Evolutionary conservation across 2,113 vertebrate genomes (phyloP).

Genomic region (Oreochromis spilurus): DNA sequence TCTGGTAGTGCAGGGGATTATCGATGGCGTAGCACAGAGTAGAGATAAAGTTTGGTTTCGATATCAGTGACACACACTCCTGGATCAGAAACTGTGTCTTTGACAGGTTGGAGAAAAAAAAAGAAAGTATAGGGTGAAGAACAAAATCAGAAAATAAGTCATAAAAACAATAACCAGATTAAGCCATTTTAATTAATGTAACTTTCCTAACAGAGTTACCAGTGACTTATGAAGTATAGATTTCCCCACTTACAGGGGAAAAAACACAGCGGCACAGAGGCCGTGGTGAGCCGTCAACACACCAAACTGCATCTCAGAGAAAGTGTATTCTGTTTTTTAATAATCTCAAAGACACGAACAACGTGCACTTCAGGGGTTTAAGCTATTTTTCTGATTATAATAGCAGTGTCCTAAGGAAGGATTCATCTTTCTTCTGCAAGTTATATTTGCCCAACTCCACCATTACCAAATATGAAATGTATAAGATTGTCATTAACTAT

Average conservation of each 20-base stretch:
- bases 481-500: background rate
- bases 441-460: background rate
- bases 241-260: background rate
- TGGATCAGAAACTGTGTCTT: conserved; percentile 99
- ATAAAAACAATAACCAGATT: background rate
- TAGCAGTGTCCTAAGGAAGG: background rate
- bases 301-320: background rate
- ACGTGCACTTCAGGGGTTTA: fast-evolving
- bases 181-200: background rate
- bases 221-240: background rate
- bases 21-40: conserved; percentile 98
- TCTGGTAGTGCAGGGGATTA: conserved; percentile 99
- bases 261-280: background rate
- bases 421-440: background rate
- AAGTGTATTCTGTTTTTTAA: background rate
- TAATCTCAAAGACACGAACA: background rate
- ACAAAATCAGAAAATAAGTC: background rate
- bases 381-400: background rate
- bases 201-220: background rate
- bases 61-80: conserved; percentile 97
- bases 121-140: conserved; percentile 11
- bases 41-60: conserved; percentile 99
- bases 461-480: background rate
- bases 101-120: conserved; percentile 29
- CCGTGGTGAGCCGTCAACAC: background rate